phyloP scores from a whole-genome alignment of 1,140 invertebrate species.

The Patella vulgata region DNA sequence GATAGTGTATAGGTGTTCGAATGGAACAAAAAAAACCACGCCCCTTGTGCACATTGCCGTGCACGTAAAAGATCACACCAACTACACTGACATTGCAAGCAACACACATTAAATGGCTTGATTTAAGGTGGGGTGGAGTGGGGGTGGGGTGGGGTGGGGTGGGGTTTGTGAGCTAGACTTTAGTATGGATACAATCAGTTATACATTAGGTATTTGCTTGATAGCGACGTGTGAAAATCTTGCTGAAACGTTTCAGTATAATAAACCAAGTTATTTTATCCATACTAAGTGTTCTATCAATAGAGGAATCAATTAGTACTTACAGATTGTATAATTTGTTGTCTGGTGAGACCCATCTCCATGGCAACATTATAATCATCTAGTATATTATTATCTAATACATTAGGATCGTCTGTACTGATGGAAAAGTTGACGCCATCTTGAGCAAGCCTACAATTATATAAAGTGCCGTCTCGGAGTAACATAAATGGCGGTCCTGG shows the following conservation, averaged over 20 bases:
- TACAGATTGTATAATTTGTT: constrained; percentile 69
- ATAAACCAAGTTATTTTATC: not conserved
- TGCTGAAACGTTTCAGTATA: not conserved
- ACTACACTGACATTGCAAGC: too few species aligned
- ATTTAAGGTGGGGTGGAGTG: not conserved
- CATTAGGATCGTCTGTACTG: constrained; percentile 73
- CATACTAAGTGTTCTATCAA: not conserved
- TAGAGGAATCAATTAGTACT: constrained; percentile 35
- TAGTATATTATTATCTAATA: constrained; percentile 68
- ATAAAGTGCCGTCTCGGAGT: not conserved
- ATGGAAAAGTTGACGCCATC: constrained; percentile 74
- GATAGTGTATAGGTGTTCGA: too few species aligned
- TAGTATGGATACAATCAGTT: not conserved
- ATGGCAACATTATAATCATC: constrained; percentile 69
- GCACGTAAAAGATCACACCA: too few species aligned
- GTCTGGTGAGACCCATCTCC: constrained; percentile 69
- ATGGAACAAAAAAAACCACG: too few species aligned
- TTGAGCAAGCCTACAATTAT: constrained; percentile 69
- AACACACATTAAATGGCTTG: too few species aligned
- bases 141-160: not conserved
- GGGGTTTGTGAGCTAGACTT: not conserved
- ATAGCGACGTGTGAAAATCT: not conserved
- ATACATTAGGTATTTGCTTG: not conserved
- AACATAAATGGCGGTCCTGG: not conserved
- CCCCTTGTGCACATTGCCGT: too few species aligned